Conservation (phyloP, 2,797 vertebrate species). For the Benthosema pterotum region DNA sequence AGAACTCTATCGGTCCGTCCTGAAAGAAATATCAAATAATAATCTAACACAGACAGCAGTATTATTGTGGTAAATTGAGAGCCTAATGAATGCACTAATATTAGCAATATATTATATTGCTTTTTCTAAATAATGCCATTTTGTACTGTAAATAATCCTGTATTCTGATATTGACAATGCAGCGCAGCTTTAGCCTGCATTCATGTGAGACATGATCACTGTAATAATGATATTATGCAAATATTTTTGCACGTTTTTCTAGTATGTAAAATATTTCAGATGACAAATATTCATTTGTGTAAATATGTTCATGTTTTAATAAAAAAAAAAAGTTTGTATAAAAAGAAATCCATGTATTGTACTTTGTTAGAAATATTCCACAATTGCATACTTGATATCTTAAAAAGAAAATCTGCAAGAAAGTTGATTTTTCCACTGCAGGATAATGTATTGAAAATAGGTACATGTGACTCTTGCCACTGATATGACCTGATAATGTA, state of each 20-base stretch:
- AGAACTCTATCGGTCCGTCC: not conserved
- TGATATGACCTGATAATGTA: too few species aligned
- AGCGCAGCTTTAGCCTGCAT: conserved; percentile 7
- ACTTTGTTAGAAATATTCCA: too few species aligned
- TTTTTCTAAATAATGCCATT: not conserved
- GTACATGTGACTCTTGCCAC: too few species aligned
- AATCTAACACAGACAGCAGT: not conserved
- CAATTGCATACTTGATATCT: too few species aligned
- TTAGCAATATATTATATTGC: not conserved
- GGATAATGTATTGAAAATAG: too few species aligned
- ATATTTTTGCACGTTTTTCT: not conserved
- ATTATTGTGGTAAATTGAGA: conserved; percentile 14
- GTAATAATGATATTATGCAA: not conserved
- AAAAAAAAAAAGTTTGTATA: conserved; percentile 15
- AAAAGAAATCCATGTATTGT: too few species aligned
- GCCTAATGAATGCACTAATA: not conserved
- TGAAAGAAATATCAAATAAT: too few species aligned
- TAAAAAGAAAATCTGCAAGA: too few species aligned
- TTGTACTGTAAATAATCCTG: conserved; percentile 15
- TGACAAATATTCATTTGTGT: conserved; percentile 23
- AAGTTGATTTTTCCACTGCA: too few species aligned
- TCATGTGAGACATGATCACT: not conserved
- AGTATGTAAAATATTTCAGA: conserved; percentile 28
- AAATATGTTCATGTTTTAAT: conserved; percentile 41
- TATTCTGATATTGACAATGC: conserved; percentile 21